These are phyloP conservation scores for Cyprinodon variegatus DNA, from an alignment of 2,113 vertebrate genomes.

Conservation along the genomic window DNA sequence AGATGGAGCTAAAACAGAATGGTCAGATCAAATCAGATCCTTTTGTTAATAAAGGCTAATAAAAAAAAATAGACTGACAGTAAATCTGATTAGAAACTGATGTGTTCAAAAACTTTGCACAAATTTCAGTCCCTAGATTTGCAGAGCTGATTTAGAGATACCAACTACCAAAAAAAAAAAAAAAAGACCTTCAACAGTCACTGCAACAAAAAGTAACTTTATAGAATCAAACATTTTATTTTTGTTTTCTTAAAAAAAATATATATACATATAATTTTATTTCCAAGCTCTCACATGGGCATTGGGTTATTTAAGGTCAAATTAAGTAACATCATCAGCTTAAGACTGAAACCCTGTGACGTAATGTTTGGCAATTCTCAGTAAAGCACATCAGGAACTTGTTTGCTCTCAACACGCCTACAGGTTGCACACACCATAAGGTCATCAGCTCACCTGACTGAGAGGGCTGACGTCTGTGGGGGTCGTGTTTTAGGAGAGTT, in stretches of 20 bases:
- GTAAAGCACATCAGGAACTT: neutral
- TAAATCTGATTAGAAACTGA: too few species aligned
- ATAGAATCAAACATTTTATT: neutral
- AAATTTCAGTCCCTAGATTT: too few species aligned
- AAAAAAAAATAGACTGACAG: too few species aligned
- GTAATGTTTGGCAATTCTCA: neutral
- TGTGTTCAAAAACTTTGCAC: too few species aligned
- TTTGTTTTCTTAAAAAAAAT: neutral
- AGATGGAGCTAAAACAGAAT: neutral
- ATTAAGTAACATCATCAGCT: neutral
- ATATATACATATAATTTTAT: neutral
- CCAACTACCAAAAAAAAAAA: too few species aligned
- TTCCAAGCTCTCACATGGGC: neutral
- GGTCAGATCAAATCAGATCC: neutral
- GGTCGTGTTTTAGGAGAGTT: neutral
- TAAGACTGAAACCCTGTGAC: neutral
- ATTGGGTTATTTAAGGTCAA: neutral
- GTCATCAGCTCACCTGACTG: neutral
- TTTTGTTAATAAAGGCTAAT: too few species aligned
- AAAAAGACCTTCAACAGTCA: neutral
- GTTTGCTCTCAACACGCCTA: constrained; percentile 16
- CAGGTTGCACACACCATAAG: neutral
- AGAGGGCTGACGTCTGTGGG: neutral
- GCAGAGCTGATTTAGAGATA: neutral
- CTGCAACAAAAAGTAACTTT: neutral